Evolutionary conservation across 2,888 invertebrate genomes (phyloP).

Genomic region (Drosophila acutilabella): DNA sequence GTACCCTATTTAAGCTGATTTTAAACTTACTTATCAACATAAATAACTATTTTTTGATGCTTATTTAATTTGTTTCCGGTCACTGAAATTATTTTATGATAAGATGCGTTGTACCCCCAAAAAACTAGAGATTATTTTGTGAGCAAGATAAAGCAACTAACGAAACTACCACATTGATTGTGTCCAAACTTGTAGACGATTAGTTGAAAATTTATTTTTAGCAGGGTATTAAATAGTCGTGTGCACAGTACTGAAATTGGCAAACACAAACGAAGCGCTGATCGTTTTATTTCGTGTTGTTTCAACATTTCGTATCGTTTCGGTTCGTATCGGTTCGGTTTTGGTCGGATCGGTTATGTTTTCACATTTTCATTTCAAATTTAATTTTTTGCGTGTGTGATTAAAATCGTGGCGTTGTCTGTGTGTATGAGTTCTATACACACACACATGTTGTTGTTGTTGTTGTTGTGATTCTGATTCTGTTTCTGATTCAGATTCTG

Average conservation of each 20-base stretch:
- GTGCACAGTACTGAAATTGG: slow-evolving; percentile 17
- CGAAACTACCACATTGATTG: no score
- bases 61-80: no score
- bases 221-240: slow-evolving; percentile 30
- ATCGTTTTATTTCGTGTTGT: slow-evolving; percentile 26
- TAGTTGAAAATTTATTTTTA: no score
- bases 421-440: slow-evolving; percentile 18
- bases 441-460: slow-evolving; percentile 13
- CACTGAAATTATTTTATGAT: no score
- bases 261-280: slow-evolving; percentile 4
- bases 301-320: slow-evolving; percentile 6
- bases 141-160: no score
- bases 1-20: no score
- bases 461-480: slow-evolving; percentile 37
- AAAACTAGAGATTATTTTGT: no score
- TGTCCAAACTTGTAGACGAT: no score
- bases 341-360: slow-evolving; percentile 34
- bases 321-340: slow-evolving; percentile 11
- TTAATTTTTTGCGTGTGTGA: slow-evolving; percentile 71
- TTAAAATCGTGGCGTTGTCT: slow-evolving; percentile 57
- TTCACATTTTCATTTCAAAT: slow-evolving; percentile 58
- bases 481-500: slow-evolving; percentile 41
- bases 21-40: no score
- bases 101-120: no score
- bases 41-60: no score